Base-by-base conservation (phyloP, 2,888 invertebrate genomes). In the Diadromus collaris region DNA sequence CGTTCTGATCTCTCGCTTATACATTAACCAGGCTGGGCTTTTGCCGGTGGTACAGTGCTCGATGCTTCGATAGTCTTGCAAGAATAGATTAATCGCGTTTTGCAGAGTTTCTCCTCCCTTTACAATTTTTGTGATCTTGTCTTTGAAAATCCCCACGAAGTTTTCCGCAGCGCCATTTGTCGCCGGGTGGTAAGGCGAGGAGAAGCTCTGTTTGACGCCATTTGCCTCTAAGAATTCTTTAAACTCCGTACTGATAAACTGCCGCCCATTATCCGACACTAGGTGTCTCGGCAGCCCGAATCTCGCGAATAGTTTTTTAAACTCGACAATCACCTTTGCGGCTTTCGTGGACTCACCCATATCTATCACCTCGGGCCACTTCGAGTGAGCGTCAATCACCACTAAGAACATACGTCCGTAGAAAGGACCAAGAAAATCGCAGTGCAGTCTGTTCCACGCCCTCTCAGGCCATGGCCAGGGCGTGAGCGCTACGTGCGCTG, bases 281-380 rank as follows among this genome's bases (percentile, higher is more conserved):
- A 34, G 34, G 34, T 34, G 7, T 7, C 34, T 5, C 7, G 34
- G 34, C 7, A 34, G 34, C 34, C 34, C 34, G 34, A 34, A 34
- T 34, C 7, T 34, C 34, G 34, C 34, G 34, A 34, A 34, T 34
- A 34, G 34, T 34, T 34, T 34, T 7, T 7, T 5, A 34, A 34
- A 34, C 7, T 34, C 34, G 5, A 34, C 34, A 6, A 34, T 7
- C 34, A 81, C 75, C 3, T 81, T 81, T 9, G 19, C 21, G 44
- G 34, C 44, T 3, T 79, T 69, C 54, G 80, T 79, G 1, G 65
- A 80, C 16, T n/a, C 56, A 9, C 6, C 32, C 81, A 84, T 81
- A 13, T 73, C 68, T n/a, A 61, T 65, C 0, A 84, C 76, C 44
- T 85, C 83, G 0, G 82, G 70, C 83, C 82, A 84, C 51, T 83